Evolutionary conservation across 1,140 invertebrate genomes (phyloP), one percentile per base, ranked within the genome.

Genomic region (Odontomachus brunneus): DNA sequence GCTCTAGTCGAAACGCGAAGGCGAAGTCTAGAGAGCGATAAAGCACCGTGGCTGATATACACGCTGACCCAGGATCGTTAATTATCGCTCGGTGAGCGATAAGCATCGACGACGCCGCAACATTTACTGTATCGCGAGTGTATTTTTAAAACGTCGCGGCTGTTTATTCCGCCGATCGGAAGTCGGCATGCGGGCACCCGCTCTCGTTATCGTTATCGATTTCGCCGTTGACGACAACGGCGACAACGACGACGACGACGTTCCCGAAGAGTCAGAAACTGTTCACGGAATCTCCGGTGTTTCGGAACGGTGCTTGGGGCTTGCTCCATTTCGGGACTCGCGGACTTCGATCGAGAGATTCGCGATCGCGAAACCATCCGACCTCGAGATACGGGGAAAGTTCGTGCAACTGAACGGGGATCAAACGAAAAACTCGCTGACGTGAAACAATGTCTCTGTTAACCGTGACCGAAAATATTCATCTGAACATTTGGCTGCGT

Each of bases 21-120:
- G 75, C 51, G 65, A 69, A 80, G 75, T 80, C 53, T 69, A 63
- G 51, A 63, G 51, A 80, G 75, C 75, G 75, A 80, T 80, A 80
- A 80, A 71, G 74, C 26, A 33, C 63, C 63, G 22, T 22, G 22
- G 51, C 24, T 80, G 75, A 69, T 80, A 80, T 71, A 11, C 53
- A 71, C 44, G 75, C 78, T 82, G 78, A 82, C 78, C 78, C 78
- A 82, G 55, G 67, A 82, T 82, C 78, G 78, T 82, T 82, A 82
- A 82, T 82, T 82, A 82, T 82, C 78, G 60, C 69, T 60, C 78
- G 65, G 33, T 65, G 57, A 74, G 55, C 78, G 78, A 82, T 82
- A 82, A 82, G 22, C 78, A 82, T 82, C 78, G 78, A 57, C 67
- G 51, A 38, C 60, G n/a, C 69, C 55, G 17, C 57, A 49, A 75